Base-by-base conservation (phyloP, 2,888 invertebrate genomes). In the Macrosoma leucophasiata region DNA sequence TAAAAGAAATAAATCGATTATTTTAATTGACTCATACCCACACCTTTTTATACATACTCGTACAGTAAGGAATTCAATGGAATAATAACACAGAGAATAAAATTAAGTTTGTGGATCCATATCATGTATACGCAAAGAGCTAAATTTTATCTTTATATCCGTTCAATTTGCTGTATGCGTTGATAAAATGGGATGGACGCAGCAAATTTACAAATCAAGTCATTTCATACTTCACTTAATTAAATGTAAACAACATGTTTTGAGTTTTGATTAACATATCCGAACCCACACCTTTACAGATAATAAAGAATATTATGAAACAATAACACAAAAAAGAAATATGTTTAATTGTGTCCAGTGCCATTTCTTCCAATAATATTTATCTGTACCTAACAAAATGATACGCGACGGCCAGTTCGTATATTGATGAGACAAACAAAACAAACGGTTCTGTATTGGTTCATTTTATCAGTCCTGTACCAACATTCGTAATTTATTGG, bases 401-500 rank as follows among this genome's bases (percentile, higher is more conserved):
- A 55, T 46, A 46, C 43, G 39, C 34, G 37, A 41, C 32, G 35
- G 21, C 28, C 21, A 33, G 23, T 33, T 39, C 35, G 24, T 41
- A 29, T 41, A 35, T 43, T 41, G 37, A 43, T 27, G 36, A 33
- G 23, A 39, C 49, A 46, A 51, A 39, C 48, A 41, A 46, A 54
- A 40, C 48, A 41, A 47, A 43, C 26, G 29, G 36, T 22, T 33
- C 36, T 36, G 39, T 48, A 59, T 56, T 59, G 62, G 65, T 63
- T 68, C 66, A 66, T 67, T 67, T 65, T 65, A 65, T 62, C 64
- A 51, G 53, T 46, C 33, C 37, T 43, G 39, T 48, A 53, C 60
- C 58, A 66, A 66, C 56, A 60, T 46, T 55, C 51, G 58, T 63
- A 62, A 77, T 74, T 76, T 74, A 75, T 74, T 67, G 64, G 54